Conservation (phyloP, 2,113 vertebrate genomes). For the Platichthys stellatus region DNA sequence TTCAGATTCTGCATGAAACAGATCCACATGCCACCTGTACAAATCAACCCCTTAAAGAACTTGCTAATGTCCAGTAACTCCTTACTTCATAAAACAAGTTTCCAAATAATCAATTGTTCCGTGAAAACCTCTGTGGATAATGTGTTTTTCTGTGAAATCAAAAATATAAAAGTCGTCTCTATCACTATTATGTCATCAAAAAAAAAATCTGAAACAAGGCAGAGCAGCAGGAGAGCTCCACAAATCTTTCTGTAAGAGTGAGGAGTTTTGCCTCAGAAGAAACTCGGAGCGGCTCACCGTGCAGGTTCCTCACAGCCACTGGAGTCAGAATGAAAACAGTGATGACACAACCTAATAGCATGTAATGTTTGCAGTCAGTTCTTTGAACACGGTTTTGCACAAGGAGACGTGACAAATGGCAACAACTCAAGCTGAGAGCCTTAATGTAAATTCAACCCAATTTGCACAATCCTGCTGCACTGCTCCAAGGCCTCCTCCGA, state of each 20-base stretch:
- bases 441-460: slow-evolving; percentile 30
- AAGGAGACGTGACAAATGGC: slow-evolving; percentile 15
- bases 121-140: not conserved
- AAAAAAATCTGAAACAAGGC: not conserved
- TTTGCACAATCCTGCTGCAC: slow-evolving; percentile 11
- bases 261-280: not conserved
- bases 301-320: not conserved
- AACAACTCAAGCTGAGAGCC: slow-evolving; percentile 10
- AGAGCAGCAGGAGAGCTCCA: slow-evolving; percentile 18
- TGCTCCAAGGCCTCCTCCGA: slow-evolving; percentile 31
- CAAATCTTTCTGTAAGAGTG: not conserved
- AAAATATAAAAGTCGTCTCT: slow-evolving; percentile 19
- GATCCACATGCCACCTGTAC: not conserved
- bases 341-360: not conserved
- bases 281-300: not conserved
- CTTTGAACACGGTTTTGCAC: slow-evolving; percentile 1
- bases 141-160: slow-evolving; percentile 3
- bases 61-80: not conserved
- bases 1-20: not conserved
- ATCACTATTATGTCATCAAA: not conserved
- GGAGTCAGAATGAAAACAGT: slow-evolving; percentile 1
- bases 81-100: not conserved
- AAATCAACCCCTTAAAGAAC: not conserved
- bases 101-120: slow-evolving; percentile 4
- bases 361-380: slow-evolving; percentile 6